Base-by-base conservation (phyloP, 1,140 invertebrate species). In the Drosophila nigrodunni region DNA sequence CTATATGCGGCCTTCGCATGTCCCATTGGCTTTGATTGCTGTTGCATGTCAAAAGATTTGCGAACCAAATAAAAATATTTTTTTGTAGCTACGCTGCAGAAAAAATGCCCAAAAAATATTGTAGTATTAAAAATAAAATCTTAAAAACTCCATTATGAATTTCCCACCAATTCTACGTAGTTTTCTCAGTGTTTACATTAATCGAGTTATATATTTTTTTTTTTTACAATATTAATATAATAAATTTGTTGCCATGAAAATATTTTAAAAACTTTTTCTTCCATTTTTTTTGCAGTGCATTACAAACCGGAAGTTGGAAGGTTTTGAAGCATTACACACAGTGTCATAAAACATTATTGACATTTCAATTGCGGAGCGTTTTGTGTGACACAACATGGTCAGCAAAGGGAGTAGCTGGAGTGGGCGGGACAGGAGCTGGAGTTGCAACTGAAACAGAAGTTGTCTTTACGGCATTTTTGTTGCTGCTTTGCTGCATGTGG, bases 321-420 rank as follows among this genome's bases (percentile, higher is more conserved):
- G 59, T 62, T 64, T 61, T 72, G 18, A 74, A 77, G 52, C 34
- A 52, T 79, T 71, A 18, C 67, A 47, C 64, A 71, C 83, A 82
- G 77, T 85, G 77, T 75, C 80, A 80, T 89, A 89, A 88, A 88
- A 88, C 77, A 88, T 89, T 88, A 88, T 88, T 89, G 85, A 85
- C 85, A 89, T 88, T 89, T 88, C 85, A 88, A 89, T 88, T 85
- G 80, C 79, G 78, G 78, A 83, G 65, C 65, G 61, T 80, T 87
- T 78, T 41, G 77, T 82, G 80, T 74, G 82, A 66, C 62, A 82
- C 66, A 70, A 44, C 18, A 34, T 18, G 55, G 15, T 37, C 37
- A 41, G 21, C 50, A 57, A 7, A 8, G 3, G n/a, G 13, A 35
- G 7, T 37, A 41, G 10, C 7, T 9, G 9, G 9, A 30, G 10